Evolutionary conservation across 2,888 invertebrate species (phyloP), one percentile per base, ranked within the genome.

Genomic region (Kryphioiulus occultus): DNA sequence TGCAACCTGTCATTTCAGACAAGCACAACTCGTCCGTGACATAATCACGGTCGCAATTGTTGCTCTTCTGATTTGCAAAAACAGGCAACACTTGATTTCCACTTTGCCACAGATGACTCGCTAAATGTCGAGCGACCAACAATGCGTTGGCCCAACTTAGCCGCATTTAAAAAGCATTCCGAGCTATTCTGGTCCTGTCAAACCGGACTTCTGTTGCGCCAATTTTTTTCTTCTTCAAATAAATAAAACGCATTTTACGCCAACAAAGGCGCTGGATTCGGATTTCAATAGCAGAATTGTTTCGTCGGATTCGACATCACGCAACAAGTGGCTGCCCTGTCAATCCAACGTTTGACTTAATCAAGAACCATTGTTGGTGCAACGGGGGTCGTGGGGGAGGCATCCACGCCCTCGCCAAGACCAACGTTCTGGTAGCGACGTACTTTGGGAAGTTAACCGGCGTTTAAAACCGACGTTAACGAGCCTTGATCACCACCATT

Each of bases 281-380:
- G 53, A n/a, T n/a, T 53, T 53, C 53, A n/a, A 53, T 53, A n/a
- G 53, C 0, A 2, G 53, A 53, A 53, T 53, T 53, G 53, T 53
- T 53, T 53, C n/a, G 53, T 53, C 7, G n/a, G n/a, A 53, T 53
- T 15, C 53, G 53, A 53, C 53, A 53, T 53, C 53, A 53, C 12
- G 53, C 53, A 53, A 53, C 53, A 53, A 53, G 53, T 53, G n/a
- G n/a, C n/a, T 19, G 53, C 53, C 10, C 53, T 53, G 53, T 53
- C 53, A 53, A 53, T 19, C 53, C n/a, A n/a, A 2, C n/a, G 53
- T 53, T 53, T 19, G 53, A 53, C 53, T 53, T 53, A 53, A 53
- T 53, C 53, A 53, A 53, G 53, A 53, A 53, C 53, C n/a, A 53
- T 53, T 53, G 53, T 53, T 53, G 53, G 53, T 53, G 53, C 53